These are phyloP conservation scores for Acridotheres tristis DNA, from an alignment of 2,797 vertebrate species.

Conservation along the genomic window DNA sequence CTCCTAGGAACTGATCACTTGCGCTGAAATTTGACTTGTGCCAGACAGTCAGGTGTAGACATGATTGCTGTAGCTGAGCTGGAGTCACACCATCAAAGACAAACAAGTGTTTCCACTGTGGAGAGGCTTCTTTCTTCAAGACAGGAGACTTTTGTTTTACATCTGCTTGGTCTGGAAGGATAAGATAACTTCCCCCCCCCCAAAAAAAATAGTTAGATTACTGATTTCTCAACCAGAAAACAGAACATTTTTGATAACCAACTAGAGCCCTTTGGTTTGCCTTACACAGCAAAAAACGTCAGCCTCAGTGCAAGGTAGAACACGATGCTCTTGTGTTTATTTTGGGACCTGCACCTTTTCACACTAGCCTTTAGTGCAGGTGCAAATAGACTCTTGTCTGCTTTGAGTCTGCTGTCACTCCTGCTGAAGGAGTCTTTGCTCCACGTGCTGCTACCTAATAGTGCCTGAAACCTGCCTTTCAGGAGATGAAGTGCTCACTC, in stretches of 20 bases:
- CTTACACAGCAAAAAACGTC: background rate
- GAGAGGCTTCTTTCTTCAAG: constrained; percentile 69
- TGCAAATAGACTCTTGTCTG: background rate
- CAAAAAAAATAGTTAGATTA: background rate
- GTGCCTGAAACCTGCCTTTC: background rate
- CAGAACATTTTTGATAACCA: background rate
- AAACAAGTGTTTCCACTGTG: constrained; percentile 79
- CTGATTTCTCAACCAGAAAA: background rate
- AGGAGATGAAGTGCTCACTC: background rate
- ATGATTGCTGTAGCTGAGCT: constrained; percentile 69
- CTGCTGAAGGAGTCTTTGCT: background rate
- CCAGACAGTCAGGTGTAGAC: constrained; percentile 75
- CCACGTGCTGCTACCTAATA: rapidly evolving
- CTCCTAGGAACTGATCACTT: constrained; percentile 63
- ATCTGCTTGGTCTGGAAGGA: constrained; percentile 64
- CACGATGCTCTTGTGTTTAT: background rate
- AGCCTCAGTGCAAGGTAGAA: background rate
- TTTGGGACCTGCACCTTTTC: background rate
- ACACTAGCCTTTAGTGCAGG: background rate
- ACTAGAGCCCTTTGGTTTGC: background rate
- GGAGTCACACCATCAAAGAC: constrained; percentile 69
- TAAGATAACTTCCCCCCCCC: constrained; percentile 72
- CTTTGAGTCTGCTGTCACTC: background rate
- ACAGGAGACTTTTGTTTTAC: constrained; percentile 69
- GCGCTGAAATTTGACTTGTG: constrained; percentile 67